Evolutionary conservation across 2,888 invertebrate species (phyloP), one percentile per base, ranked within the genome.

Genomic region (Prenolepis imparis): DNA sequence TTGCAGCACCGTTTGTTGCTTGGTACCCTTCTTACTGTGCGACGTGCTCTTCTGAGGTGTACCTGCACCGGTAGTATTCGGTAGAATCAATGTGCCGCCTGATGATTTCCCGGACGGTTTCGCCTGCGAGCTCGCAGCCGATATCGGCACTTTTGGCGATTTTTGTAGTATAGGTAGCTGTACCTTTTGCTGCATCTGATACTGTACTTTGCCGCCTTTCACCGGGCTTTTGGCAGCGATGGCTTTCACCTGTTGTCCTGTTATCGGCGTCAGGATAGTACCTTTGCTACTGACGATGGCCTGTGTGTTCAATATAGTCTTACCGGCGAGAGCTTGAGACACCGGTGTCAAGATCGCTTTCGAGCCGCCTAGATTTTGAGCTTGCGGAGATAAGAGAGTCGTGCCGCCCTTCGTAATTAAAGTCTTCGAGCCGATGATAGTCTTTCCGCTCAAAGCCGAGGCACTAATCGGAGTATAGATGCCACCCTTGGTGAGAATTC

Each of bases 231-330:
- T 94, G 1, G 94, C 92, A 64, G 94, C 94, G 3, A 95, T 90
- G 11, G 93, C 94, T 90, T 94, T 94, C 11, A 94, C 93, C 88
- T 94, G 94, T 39, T 94, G 94, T 1, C 94, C 93, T 28, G 94
- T 95, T 59, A 95, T 93, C 2, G 95, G 94, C 8, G 94, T 94
- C 5, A 95, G 83, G 39, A 95, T 91, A 18, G 94, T 92, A 59
- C 92, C 93, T 86, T 93, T 94, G 5, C 91, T 89, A 24, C 91
- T 90, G 84, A 92, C 84, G 81, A 92, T 84, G 77, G 92, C 90
- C 86, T 93, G 91, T 64, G 91, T 80, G 55, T 87, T 88, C 73
- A 93, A 85, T 80, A 94, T 89, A 0, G 93, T 90, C 86, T 93
- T 93, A 0, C 90, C 90, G 68, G 84, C 52, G 11, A 92, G 67